These are phyloP conservation scores for Apostichopus leukothele DNA, from an alignment of 53 echinoderm and acorn worm genomes.

Conservation along the genomic window DNA sequence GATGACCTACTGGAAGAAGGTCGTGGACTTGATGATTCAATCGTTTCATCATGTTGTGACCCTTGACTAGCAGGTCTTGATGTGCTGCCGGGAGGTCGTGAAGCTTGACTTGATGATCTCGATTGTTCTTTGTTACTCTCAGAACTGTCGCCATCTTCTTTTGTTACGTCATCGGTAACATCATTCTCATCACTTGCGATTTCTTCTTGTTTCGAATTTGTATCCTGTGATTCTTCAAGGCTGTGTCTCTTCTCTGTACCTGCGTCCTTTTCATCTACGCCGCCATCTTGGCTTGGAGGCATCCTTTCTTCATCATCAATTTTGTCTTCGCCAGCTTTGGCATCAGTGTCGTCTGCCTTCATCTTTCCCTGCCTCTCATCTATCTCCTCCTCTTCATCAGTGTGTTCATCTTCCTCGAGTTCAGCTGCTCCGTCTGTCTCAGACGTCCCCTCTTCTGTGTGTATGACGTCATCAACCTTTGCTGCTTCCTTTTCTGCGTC, in stretches of 20 bases:
- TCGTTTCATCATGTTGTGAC: background rate
- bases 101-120: background rate
- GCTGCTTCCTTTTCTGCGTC: slow-evolving; percentile 46
- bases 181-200: background rate
- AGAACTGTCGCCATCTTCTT: background rate
- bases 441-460: slow-evolving; percentile 39
- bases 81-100: background rate
- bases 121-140: background rate
- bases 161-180: background rate
- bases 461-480: slow-evolving; percentile 50
- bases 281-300: background rate
- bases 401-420: slow-evolving; percentile 36
- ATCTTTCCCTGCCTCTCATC: background rate
- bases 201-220: background rate
- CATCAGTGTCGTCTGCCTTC: background rate
- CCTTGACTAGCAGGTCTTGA: slow-evolving; percentile 9
- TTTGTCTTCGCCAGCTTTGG: background rate
- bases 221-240: background rate
- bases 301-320: background rate
- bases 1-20: slow-evolving; percentile 53
- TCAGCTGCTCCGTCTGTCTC: slow-evolving; percentile 23
- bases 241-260: background rate
- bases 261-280: background rate
- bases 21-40: slow-evolving; percentile 47
- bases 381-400: slow-evolving; percentile 37